A percentile compares a stretch with the other conserved stretches of the same genome.
Conservation (phyloP, 1,140 invertebrate genomes). For the Nephila pilipes region DNA sequence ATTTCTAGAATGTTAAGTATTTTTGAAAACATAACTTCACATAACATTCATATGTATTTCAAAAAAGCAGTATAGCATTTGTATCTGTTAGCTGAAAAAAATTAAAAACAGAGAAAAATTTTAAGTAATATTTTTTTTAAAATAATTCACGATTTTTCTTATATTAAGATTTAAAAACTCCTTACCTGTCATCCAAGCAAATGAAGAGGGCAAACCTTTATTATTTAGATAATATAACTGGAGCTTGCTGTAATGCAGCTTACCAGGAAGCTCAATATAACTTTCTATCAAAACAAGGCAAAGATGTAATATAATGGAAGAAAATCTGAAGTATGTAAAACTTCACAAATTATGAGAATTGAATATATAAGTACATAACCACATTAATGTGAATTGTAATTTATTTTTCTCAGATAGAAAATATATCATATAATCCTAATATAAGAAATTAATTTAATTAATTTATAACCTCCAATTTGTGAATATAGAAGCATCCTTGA, state of each 20-base stretch:
- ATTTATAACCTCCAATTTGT: too few relatives aligned
- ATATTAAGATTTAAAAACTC: too few relatives aligned
- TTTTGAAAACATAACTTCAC: too few relatives aligned
- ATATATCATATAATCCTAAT: background rate
- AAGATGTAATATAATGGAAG: background rate
- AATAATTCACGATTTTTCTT: too few relatives aligned
- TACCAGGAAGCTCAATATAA: slow-evolving; percentile 89
- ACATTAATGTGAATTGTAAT: background rate
- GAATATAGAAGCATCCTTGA: too few relatives aligned
- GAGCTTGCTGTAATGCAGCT: slow-evolving; percentile 89
- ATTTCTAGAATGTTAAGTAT: too few relatives aligned
- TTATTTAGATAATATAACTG: slow-evolving; percentile 89
- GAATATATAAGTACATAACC: background rate
- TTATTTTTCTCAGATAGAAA: background rate
- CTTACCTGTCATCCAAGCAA: slow-evolving; percentile 91
- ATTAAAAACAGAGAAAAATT: too few relatives aligned
- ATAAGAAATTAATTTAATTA: background rate
- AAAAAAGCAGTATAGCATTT: too few relatives aligned
- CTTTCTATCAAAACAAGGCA: slow-evolving; percentile 45
- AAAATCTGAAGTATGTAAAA: background rate
- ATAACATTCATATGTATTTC: slow-evolving; percentile 28
- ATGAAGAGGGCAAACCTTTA: slow-evolving; percentile 87
- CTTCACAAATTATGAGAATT: background rate
- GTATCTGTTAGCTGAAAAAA: too few relatives aligned
- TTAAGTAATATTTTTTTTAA: too few relatives aligned